Base-by-base conservation (phyloP, 2,113 vertebrate genomes). In the Agapornis roseicollis region DNA sequence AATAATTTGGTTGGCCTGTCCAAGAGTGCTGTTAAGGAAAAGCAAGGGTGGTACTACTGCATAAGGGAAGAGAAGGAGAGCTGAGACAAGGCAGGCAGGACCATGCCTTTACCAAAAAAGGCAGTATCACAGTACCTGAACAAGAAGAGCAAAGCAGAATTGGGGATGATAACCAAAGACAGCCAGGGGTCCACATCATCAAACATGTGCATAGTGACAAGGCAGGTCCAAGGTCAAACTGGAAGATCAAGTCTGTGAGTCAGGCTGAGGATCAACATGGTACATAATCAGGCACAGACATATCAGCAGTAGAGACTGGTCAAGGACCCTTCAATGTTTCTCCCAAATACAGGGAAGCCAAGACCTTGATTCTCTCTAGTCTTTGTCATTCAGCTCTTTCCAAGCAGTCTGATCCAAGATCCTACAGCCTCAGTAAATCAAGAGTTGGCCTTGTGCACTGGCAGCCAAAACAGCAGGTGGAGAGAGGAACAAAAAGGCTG, bases 281-380 rank as follows among this genome's bases (percentile, higher is more conserved):
- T 20, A 25, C 13, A 5, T 49, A 49, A 49, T 17, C n/a, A 64
- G 27, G 10, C 53, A 90, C 27, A 90, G n/a, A 25, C 7, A 23
- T 12, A 56, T 11, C 1, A 3, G 25, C 17, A 64, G 5, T 10
- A 29, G 3, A 53, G 47, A 12, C 41, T 64, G 10, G 8, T 13
- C 0, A 9, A 58, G 31, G 64, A 58, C 17, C 15, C 7, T 50
- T 53, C 64, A 64, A 2, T 1, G 2, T 3, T 73, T 11, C 15
- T 85, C 6, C 10, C 16, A 72, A 71, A 56, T 11, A 92, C 80
- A 80, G 17, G 5, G 29, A 77, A 22, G 5, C 16, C 8, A 63
- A 41, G 74, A 46, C 23, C 9, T 65, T 61, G 6, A 15, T 65
- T 69, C 44, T 55, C 28, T 49, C 42, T 72, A 27, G 29, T 53